Conservation (phyloP, 2,113 vertebrate genomes). For the Podarcis cretensis region DNA sequence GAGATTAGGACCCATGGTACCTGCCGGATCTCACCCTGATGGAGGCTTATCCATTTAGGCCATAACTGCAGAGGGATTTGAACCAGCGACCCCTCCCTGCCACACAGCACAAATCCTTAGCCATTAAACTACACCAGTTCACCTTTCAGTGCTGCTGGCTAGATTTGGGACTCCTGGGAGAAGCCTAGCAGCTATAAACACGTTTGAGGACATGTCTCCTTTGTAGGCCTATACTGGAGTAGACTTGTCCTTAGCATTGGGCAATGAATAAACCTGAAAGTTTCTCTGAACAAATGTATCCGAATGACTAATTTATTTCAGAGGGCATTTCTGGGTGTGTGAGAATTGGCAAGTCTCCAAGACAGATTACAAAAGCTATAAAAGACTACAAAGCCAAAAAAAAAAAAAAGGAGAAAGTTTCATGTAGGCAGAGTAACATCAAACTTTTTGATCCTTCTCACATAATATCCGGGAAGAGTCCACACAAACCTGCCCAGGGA, state of each 20-base stretch:
- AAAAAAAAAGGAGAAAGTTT: not conserved
- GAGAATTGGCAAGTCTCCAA: not conserved
- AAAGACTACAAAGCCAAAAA: not conserved
- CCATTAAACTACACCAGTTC: not conserved
- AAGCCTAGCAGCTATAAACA: not conserved
- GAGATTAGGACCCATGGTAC: too few relatives aligned
- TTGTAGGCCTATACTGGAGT: not conserved
- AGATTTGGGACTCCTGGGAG: not conserved
- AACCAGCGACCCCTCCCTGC: not conserved
- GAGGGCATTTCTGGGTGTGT: not conserved
- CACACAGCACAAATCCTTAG: too few relatives aligned
- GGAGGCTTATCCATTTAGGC: not conserved
- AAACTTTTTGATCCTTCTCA: not conserved
- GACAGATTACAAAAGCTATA: not conserved
- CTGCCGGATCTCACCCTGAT: not conserved
- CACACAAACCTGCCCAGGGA: constrained; percentile 5
- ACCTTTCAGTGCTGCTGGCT: not conserved
- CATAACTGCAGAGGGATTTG: not conserved
- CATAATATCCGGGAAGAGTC: not conserved
- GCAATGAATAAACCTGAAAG: not conserved
- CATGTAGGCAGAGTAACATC: not conserved
- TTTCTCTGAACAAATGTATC: not conserved
- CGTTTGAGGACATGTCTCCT: not conserved
- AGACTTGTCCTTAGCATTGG: not conserved
- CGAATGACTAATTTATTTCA: not conserved